Base-by-base conservation (phyloP, 92 coral and sea anemone genomes). In the Montipora capitata region DNA sequence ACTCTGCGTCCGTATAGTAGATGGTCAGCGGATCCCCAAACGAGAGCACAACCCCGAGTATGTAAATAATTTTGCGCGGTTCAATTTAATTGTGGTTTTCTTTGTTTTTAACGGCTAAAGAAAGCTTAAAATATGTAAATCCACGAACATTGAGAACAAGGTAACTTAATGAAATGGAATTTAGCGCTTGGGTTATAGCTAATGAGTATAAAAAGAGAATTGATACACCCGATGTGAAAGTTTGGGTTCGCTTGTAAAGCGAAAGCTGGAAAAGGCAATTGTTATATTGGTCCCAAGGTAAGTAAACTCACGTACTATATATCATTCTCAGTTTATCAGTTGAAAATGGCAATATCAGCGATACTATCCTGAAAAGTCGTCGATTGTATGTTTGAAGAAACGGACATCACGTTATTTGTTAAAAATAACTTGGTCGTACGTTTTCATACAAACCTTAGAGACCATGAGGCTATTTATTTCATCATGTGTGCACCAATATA, bases 21-120 rank as follows among this genome's bases (percentile, higher is more conserved):
- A 4, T 3, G 10, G 59, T 3, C 79, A 83, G 87, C 79, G 79
- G 87, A 41, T 57, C 17, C 71, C 72, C 79, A 42, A 59, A 83
- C 3, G 57, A 83, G 79, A 83, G 79, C 87, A 83, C 59, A 73
- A 59, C 71, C 87, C 72, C 43, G 12, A 54, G 38, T 13, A 83
- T 83, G 87, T 83, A 83, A 83, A 83, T 83, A 85, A 76, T 85
- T 89, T 89, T 71, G 96, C 96, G 96, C 96, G 96, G 93, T 83
- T 66, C 88, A 81, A 72, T 93, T 93, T 81, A 89, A 93, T 78
- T 85, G 80, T 35, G 6, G 6, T n/a, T 65, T 80, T 51, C 78
- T 85, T 89, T 77, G 86, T 88, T 92, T 89, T 84, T 93, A 93
- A 93, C 96, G 96, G 96, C 91, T 80, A 76, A 74, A 90, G 71